Conservation (phyloP, 92 coral and sea anemone species). For the Micromussa lordhowensis region DNA sequence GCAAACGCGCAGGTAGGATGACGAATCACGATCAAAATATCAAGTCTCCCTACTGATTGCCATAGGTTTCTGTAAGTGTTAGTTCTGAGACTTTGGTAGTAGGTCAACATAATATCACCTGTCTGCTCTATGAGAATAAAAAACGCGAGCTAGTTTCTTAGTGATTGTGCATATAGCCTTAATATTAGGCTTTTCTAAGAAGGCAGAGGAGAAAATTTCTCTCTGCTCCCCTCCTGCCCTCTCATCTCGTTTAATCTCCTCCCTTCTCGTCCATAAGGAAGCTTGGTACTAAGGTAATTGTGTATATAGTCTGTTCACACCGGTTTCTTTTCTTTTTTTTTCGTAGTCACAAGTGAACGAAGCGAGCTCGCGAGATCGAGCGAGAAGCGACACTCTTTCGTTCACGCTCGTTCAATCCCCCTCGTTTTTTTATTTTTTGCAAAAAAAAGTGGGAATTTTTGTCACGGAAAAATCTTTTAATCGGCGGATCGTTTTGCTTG, state of each 20-base stretch:
- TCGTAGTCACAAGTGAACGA: too few species aligned
- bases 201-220: not conserved
- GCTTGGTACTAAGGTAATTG: too few species aligned
- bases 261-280: too few species aligned
- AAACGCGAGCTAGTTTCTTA: not conserved
- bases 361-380: too few species aligned
- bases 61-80: not conserved
- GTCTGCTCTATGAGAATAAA: not conserved
- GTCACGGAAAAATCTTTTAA: not conserved
- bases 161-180: too few species aligned
- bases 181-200: too few species aligned
- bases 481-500: not conserved
- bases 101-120: not conserved
- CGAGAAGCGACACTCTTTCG: too few species aligned
- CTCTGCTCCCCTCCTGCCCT: not conserved
- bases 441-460: not conserved
- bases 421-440: too few species aligned
- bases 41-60: not conserved
- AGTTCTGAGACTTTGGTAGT: not conserved
- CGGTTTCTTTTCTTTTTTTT: too few species aligned
- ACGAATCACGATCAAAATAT: not conserved
- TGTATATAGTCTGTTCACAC: too few species aligned
- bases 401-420: too few species aligned
- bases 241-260: too few species aligned
- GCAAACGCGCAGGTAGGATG: slow-evolving; percentile 83